Percentiles rank a stretch among this genome's conserved stretches.
These are phyloP conservation scores for Numenius phaeopus DNA, from an alignment of 2,797 vertebrate species.

Conservation along the genomic window DNA sequence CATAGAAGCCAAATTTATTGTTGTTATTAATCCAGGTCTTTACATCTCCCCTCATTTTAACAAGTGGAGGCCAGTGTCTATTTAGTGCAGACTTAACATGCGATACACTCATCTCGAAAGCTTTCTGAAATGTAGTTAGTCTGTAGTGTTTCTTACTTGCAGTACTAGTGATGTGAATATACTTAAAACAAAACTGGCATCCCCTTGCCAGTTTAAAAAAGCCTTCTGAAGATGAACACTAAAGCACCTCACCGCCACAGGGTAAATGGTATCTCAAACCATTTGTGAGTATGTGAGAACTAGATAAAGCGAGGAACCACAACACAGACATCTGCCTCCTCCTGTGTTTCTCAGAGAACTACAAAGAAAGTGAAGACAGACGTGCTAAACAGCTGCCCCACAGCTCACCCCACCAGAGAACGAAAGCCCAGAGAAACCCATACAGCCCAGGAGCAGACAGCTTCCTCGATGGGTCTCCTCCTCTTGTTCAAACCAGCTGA, in stretches of 20 bases:
- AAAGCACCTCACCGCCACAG: not conserved
- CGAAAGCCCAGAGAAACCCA: not conserved
- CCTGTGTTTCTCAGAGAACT: not conserved
- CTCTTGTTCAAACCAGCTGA: not conserved
- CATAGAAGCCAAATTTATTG: not conserved
- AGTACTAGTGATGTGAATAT: not conserved
- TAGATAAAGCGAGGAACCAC: not conserved
- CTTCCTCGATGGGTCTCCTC: not conserved
- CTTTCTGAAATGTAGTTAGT: not conserved
- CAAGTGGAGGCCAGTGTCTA: not conserved
- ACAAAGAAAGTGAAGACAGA: fast-evolving
- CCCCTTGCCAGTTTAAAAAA: not conserved
- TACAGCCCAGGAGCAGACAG: fast-evolving
- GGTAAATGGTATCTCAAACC: not conserved
- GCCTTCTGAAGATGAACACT: not conserved
- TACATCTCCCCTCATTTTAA: not conserved
- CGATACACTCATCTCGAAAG: not conserved
- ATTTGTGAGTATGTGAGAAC: fast-evolving
- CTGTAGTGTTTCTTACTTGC: not conserved
- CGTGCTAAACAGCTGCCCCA: not conserved
- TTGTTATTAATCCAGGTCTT: not conserved
- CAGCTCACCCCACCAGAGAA: fast-evolving
- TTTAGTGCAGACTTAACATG: not conserved
- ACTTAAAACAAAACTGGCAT: no score
- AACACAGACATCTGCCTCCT: not conserved